Conservation (phyloP, 2,113 vertebrate genomes). For the Chaenogobius annularis region DNA sequence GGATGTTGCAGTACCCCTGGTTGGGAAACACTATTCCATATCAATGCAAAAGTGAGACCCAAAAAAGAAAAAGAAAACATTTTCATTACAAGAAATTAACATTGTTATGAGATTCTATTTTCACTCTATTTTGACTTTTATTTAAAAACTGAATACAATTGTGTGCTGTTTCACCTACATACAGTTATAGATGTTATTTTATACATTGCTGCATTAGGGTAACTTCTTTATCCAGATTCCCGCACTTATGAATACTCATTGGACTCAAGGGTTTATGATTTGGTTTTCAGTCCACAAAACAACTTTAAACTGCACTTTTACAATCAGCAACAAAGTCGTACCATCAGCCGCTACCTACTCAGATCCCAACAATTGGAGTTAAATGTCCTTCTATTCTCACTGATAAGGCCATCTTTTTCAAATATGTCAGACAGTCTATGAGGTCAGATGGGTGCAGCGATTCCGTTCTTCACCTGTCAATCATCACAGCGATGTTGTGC, state of each 20-base stretch:
- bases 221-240: not conserved
- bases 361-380: slow-evolving; percentile 8
- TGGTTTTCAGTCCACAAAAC: not conserved
- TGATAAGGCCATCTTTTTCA: slow-evolving; percentile 41
- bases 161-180: no score
- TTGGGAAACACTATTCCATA: no score
- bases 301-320: not conserved
- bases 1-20: no score
- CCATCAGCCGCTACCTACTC: not conserved
- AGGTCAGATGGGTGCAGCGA: slow-evolving; percentile 30
- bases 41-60: no score
- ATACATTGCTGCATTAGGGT: not conserved
- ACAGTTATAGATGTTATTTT: no score
- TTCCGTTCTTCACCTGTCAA: slow-evolving; percentile 46
- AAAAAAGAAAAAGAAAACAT: no score
- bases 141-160: no score
- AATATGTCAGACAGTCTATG: slow-evolving; percentile 39
- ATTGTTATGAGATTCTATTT: no score
- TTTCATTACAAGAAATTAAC: no score
- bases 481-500: slow-evolving; percentile 42
- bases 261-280: not conserved
- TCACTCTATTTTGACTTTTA: no score
- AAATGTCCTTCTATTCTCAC: slow-evolving; percentile 28
- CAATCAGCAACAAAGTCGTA: not conserved
- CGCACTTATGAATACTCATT: not conserved